Percentiles rank a stretch among this genome's conserved stretches.
phyloP scores from a whole-genome alignment of 35 echinoderm and acorn worm genomes.

The Heliocidaris tuberculata region DNA sequence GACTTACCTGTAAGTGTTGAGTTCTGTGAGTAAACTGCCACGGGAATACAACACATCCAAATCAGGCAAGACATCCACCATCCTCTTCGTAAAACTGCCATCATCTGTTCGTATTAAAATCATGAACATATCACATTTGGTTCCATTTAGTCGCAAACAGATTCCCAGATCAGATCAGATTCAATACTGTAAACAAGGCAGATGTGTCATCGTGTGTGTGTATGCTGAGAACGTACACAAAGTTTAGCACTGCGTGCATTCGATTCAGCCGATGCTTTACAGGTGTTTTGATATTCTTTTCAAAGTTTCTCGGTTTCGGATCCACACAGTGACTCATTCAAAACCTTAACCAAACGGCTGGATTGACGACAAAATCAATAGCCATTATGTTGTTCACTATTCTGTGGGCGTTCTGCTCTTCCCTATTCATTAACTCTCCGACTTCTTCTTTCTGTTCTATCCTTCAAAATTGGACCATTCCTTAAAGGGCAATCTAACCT shows the following conservation, averaged over 20 bases:
- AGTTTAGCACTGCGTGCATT: neutral
- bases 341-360: neutral
- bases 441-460: too few relatives aligned
- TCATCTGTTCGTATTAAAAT: neutral
- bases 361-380: neutral
- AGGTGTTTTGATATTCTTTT: neutral
- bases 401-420: too few relatives aligned
- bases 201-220: neutral
- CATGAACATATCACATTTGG: neutral
- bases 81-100: neutral
- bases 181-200: neutral
- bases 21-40: neutral
- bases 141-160: neutral
- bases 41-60: neutral
- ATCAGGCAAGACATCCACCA: neutral
- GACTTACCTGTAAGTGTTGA: neutral
- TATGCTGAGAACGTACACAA: neutral
- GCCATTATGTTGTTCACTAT: too few relatives aligned
- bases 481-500: too few relatives aligned
- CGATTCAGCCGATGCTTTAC: neutral
- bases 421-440: neutral
- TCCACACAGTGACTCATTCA: neutral
- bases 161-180: neutral
- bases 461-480: too few relatives aligned
- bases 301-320: neutral